These are phyloP conservation scores for Monochamus saltuarius DNA, from an alignment of 1,140 invertebrate species.

Conservation along the genomic window DNA sequence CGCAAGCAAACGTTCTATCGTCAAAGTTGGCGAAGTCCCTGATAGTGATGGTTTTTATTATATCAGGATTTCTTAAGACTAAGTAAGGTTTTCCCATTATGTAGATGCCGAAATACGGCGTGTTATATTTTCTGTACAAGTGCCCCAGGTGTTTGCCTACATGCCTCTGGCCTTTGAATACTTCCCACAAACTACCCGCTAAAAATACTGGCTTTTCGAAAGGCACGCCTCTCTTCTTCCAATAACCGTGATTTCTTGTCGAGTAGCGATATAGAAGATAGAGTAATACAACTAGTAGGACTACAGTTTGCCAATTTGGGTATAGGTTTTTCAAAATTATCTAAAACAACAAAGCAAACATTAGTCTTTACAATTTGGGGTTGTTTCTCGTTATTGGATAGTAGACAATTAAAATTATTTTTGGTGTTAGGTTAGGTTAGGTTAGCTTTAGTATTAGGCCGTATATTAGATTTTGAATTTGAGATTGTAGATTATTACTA, in stretches of 20 bases:
- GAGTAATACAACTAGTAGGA: slow-evolving; percentile 11
- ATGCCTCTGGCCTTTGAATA: slow-evolving; percentile 45
- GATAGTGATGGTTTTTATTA: slow-evolving; percentile 54
- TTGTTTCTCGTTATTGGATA: too few relatives aligned
- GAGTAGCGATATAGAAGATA: slow-evolving; percentile 20
- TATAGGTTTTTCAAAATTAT: slow-evolving; percentile 1
- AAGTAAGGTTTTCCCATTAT: slow-evolving; percentile 51
- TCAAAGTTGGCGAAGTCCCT: slow-evolving; percentile 57
- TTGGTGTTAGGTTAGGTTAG: too few relatives aligned
- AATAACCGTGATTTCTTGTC: slow-evolving; percentile 41
- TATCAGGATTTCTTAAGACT: slow-evolving; percentile 52
- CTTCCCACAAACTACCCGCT: slow-evolving; percentile 49
- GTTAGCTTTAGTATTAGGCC: too few relatives aligned
- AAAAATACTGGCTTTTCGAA: slow-evolving; percentile 39
- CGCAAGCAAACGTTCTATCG: slow-evolving; percentile 43
- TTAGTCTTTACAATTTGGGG: too few relatives aligned
- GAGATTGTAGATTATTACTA: too few relatives aligned
- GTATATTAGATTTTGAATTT: too few relatives aligned
- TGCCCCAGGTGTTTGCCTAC: slow-evolving; percentile 36
- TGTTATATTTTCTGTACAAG: slow-evolving; percentile 43
- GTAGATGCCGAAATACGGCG: slow-evolving; percentile 51
- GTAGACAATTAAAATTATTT: too few relatives aligned
- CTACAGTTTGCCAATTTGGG: slow-evolving; percentile 17
- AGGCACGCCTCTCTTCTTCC: slow-evolving; percentile 45
- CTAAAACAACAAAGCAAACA: slow-evolving; percentile 13